These are phyloP conservation scores for Theretra japonica DNA, from an alignment of 2,888 invertebrate species.

Conservation along the genomic window DNA sequence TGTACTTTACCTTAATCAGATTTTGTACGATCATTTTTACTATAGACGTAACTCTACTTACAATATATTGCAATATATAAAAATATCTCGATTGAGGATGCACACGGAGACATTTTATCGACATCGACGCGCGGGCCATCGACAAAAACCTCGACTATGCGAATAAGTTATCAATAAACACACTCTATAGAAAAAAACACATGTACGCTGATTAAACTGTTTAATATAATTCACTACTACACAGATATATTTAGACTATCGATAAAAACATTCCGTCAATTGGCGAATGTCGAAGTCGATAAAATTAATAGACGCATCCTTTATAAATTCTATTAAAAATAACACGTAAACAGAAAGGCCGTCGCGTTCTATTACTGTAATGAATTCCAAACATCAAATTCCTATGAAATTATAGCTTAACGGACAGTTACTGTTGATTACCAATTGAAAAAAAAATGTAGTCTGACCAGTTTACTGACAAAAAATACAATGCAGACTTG, in stretches of 20 bases:
- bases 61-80: constrained; percentile 13
- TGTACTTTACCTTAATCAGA: constrained; percentile 34
- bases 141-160: not conserved
- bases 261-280: not conserved
- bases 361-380: constrained; percentile 64
- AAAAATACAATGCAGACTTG: constrained; percentile 10
- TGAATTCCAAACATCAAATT: constrained; percentile 47
- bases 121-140: not conserved
- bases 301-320: not conserved
- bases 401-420: constrained; percentile 48
- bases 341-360: constrained; percentile 74
- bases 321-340: constrained; percentile 49
- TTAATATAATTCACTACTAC: constrained; percentile 8
- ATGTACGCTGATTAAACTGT: not conserved
- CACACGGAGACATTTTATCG: constrained; percentile 5
- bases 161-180: not conserved
- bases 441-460: constrained; percentile 25
- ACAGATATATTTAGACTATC: not conserved
- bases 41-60: constrained; percentile 18
- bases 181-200: not conserved
- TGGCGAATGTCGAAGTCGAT: not conserved
- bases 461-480: constrained; percentile 25
- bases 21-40: constrained; percentile 31
- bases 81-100: constrained; percentile 14
- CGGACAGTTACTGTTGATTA: constrained; percentile 44